These are phyloP conservation scores for Sinopyrophorus schimmeli DNA, from an alignment of 2,888 invertebrate species.

Conservation along the genomic window DNA sequence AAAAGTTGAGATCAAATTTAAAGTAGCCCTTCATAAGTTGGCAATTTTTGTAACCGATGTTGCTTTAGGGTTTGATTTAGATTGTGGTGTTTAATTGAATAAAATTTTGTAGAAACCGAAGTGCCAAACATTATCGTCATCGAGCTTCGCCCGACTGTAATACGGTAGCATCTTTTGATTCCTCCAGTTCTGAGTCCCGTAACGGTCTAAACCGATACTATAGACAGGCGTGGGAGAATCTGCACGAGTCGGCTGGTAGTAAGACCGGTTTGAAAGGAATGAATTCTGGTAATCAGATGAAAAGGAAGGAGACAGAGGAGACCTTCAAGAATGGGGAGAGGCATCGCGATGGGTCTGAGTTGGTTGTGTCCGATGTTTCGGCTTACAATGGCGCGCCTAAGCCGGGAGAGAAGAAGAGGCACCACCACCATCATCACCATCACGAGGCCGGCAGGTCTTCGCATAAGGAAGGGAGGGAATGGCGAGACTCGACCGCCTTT, in stretches of 20 bases:
- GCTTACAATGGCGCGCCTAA: constrained; percentile 55
- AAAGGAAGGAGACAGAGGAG: constrained; percentile 74
- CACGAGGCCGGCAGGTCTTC: constrained; percentile 64
- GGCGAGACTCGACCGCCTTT: constrained; percentile 58
- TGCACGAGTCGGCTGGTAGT: constrained; percentile 75
- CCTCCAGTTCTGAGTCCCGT: constrained; percentile 83
- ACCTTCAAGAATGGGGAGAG: constrained; percentile 57
- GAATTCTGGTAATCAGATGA: constrained; percentile 57
- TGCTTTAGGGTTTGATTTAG: too few relatives aligned
- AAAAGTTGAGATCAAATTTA: too few relatives aligned
- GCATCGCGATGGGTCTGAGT: constrained; percentile 71
- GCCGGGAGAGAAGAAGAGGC: constrained; percentile 64
- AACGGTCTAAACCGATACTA: constrained; percentile 83
- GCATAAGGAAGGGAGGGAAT: constrained; percentile 62
- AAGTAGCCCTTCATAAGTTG: too few relatives aligned
- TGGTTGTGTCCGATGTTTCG: constrained; percentile 69
- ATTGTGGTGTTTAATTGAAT: too few relatives aligned
- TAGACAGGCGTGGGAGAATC: constrained; percentile 90
- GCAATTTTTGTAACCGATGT: too few relatives aligned
- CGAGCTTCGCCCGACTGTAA: constrained; percentile 89
- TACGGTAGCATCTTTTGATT: constrained; percentile 87
- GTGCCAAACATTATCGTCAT: constrained; percentile 85
- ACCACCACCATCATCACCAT: constrained; percentile 77
- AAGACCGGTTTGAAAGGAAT: constrained; percentile 41
- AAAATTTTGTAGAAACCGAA: constrained; percentile 70